Evolutionary conservation across 2,113 vertebrate species (phyloP).

Genomic region (Zosterops borbonicus): DNA sequence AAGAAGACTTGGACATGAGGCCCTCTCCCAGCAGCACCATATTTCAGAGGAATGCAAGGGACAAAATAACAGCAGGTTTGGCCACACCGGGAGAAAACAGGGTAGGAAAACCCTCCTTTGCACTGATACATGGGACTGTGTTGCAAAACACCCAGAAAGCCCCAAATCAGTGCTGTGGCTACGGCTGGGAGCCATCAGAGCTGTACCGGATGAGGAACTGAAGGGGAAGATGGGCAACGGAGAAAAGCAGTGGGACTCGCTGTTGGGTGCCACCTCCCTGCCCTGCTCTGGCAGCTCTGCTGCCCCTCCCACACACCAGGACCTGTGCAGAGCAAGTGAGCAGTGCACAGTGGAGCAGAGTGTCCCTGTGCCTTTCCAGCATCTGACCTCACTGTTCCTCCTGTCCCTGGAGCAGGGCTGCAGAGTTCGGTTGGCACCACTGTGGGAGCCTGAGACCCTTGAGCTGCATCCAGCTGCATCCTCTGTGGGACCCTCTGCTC

Average conservation of each 20-base stretch:
- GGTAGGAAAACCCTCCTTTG: neutral
- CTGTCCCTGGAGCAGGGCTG: neutral
- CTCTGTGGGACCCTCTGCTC: neutral
- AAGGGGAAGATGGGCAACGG: neutral
- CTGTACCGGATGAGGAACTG: neutral
- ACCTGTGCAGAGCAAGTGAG: neutral
- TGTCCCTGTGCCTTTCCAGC: neutral
- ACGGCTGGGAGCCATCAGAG: accelerated
- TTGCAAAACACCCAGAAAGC: neutral
- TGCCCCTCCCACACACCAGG: accelerated
- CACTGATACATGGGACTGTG: accelerated
- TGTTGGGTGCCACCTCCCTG: neutral
- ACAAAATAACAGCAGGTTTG: neutral
- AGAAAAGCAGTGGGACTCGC: neutral
- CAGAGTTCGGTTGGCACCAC: accelerated
- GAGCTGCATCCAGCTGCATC: neutral
- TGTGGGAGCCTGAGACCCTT: neutral
- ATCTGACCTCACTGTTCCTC: neutral
- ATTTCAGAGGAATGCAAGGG: neutral
- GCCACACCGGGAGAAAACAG: neutral
- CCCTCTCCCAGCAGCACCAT: neutral
- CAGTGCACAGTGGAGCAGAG: neutral
- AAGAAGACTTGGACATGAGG: neutral
- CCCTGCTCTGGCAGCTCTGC: neutral
- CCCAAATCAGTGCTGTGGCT: neutral